Evolutionary conservation across 2,113 vertebrate species (phyloP).

Genomic region (Dolichotis patagonum): DNA sequence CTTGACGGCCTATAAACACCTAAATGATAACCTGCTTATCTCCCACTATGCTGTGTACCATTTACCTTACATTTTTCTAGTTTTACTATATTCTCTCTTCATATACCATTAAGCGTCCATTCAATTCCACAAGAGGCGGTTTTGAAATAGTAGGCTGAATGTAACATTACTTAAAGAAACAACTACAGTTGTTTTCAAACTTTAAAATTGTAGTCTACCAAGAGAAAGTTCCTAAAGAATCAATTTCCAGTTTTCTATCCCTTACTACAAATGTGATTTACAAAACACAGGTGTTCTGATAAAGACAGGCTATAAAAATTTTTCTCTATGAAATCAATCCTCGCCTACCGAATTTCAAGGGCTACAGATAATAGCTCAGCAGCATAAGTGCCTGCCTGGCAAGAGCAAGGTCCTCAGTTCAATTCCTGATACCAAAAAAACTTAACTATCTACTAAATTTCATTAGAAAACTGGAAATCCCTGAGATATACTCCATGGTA

Average conservation of each 20-base stretch:
- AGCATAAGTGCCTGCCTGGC: too few relatives aligned
- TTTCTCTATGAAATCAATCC: not conserved
- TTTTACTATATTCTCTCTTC: not conserved
- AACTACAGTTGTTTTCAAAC: not conserved
- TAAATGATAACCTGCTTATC: not conserved
- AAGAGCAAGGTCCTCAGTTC: too few relatives aligned
- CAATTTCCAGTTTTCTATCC: not conserved
- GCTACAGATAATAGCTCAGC: too few relatives aligned
- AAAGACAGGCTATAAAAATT: not conserved
- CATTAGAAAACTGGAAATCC: not conserved
- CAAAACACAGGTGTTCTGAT: not conserved
- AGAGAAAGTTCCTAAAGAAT: not conserved
- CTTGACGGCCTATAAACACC: not conserved
- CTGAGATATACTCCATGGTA: too few relatives aligned
- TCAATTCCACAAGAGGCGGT: not conserved
- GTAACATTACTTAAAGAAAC: rapidly evolving
- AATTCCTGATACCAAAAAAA: too few relatives aligned
- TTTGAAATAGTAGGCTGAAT: not conserved
- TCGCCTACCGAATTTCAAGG: not conserved
- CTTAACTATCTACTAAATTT: not conserved
- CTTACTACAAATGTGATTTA: not conserved
- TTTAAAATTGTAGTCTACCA: not conserved
- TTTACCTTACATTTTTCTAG: not conserved
- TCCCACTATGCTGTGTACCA: not conserved
- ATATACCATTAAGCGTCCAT: not conserved